Evolutionary conservation across 2,113 vertebrate species (phyloP).

Genomic region (Microcebus tavaratra): DNA sequence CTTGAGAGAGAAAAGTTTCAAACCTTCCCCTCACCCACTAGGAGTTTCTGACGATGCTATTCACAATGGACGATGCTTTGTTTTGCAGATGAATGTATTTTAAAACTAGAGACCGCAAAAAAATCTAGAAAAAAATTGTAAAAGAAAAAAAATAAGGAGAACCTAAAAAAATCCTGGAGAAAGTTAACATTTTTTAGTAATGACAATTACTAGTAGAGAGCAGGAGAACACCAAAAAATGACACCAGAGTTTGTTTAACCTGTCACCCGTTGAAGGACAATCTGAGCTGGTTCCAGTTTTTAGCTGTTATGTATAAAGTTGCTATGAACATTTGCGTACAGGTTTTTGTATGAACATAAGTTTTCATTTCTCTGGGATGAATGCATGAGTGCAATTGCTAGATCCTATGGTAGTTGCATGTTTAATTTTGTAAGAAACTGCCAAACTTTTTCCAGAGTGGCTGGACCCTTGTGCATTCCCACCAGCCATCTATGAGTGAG

Average conservation of each 20-base stretch:
- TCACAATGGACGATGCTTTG: not conserved
- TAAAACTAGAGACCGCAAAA: constrained; percentile 16
- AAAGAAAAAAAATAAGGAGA: not conserved
- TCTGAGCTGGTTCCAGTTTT: not conserved
- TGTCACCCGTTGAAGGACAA: not conserved
- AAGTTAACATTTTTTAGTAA: not conserved
- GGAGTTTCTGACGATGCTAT: not conserved
- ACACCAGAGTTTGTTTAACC: not conserved
- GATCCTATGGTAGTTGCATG: not conserved
- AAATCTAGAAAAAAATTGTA: not conserved
- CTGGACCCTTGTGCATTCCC: not conserved
- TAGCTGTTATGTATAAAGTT: not conserved
- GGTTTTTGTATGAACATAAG: not conserved
- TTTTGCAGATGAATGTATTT: not conserved
- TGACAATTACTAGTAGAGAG: not conserved
- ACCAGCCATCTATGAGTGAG: not conserved
- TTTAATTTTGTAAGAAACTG: not conserved
- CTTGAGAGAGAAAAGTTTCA: constrained; percentile 9
- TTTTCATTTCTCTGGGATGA: not conserved
- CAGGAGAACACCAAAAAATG: not conserved
- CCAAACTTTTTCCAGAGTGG: not conserved
- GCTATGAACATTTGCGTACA: not conserved
- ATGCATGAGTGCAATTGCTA: not conserved
- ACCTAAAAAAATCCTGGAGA: not conserved
- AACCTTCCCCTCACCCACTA: not conserved